phyloP scores from a whole-genome alignment of 2,888 invertebrate genomes.

The Aleiodes testaceus region DNA sequence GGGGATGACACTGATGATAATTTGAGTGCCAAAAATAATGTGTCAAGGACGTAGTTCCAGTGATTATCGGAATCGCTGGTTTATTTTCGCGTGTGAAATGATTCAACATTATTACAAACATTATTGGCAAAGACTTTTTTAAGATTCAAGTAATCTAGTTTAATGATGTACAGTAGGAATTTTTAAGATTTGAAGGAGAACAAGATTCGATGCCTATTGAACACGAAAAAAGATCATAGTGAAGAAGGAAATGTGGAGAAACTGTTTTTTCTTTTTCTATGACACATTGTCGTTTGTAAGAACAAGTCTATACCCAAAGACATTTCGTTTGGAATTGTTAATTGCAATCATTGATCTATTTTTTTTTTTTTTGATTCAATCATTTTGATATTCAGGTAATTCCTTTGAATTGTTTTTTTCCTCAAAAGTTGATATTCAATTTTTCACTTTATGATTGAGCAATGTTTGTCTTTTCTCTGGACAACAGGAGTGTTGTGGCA shows the following conservation, averaged over 20 bases:
- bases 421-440: conserved; percentile 8
- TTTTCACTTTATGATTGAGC: conserved; percentile 14
- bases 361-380: background rate
- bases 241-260: background rate
- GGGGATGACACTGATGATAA: conserved; percentile 57
- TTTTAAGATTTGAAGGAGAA: conserved; percentile 14
- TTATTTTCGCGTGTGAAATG: conserved; percentile 1
- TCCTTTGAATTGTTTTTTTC: background rate
- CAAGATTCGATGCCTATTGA: background rate
- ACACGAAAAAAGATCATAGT: background rate
- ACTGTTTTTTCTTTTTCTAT: conserved; percentile 8
- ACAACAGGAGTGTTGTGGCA: conserved; percentile 11
- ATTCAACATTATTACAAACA: background rate
- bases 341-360: conserved; percentile 11
- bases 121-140: conserved; percentile 25
- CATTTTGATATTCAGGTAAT: background rate
- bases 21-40: conserved; percentile 67
- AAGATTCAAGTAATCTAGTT: background rate
- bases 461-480: conserved; percentile 18
- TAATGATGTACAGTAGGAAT: conserved; percentile 20
- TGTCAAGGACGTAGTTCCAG: conserved; percentile 54
- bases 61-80: conserved; percentile 9
- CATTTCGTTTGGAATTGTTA: background rate
- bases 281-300: background rate
- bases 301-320: background rate